Evolutionary conservation across 1,140 invertebrate genomes (phyloP), one percentile per base, ranked within the genome.

Genomic region (Drosophila baimaii): DNA sequence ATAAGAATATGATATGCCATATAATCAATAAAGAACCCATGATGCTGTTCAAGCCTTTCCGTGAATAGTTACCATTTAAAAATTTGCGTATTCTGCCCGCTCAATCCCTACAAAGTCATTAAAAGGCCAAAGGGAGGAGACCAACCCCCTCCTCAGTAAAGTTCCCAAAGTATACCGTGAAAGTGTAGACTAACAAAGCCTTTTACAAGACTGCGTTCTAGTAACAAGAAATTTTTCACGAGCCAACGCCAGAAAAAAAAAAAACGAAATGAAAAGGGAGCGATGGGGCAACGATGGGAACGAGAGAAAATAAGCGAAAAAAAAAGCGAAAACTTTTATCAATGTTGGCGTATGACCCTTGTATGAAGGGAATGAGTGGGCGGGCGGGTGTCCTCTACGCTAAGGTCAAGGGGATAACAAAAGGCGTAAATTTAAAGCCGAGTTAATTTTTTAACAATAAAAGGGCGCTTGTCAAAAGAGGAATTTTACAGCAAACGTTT

Each of bases 401-500:
- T 69, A 64, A 82, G 82, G 83, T 86, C 82, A 86, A 86, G 63
- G 63, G 84, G 76, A 83, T 86, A 86, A 86, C 84, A 86, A 86
- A 86, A 86, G 83, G 83, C 84, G 83, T 86, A 88, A 88, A 89
- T 86, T 86, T 86, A 86, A 86, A 83, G 83, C 68, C 79, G 25
- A 89, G 84, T 86, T 86, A 86, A 86, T 86, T 89, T 86, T 89
- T 86, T 86, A 89, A 86, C 83, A 86, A 80, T 86, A 88, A 79
- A 65, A 77, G 75, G 73, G 66, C 70, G 84, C 84, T 89, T 86
- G 84, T 86, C 83, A 89, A 86, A 88, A 69, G 57, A 51, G 51
- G 43, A 79, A 74, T 89, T 88, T 86, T 73, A 86, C 80, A 83
- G 83, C 80, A 63, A 79, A 29, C 84, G 66, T 89, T 86, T 86